Conservation (phyloP, 2,797 vertebrate genomes). For the Pelochelys cantorii region DNA sequence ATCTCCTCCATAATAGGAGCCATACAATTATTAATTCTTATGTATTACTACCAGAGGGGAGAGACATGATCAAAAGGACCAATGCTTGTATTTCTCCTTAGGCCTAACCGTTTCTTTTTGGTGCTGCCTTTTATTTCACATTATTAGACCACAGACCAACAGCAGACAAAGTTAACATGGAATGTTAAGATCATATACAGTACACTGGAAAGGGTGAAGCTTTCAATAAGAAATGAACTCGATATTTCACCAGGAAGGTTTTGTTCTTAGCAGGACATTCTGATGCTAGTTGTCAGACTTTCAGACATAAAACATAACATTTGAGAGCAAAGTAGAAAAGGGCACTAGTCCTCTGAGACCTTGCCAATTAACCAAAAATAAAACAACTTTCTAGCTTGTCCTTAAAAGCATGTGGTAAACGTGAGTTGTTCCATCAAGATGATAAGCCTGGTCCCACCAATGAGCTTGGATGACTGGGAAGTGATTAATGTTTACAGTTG, state of each 20-base stretch:
- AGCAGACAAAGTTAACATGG: neutral
- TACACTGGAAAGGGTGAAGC: slow-evolving; percentile 39
- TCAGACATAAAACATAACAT: slow-evolving; percentile 21
- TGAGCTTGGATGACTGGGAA: slow-evolving; percentile 17
- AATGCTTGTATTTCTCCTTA: neutral
- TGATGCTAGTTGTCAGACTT: slow-evolving; percentile 34
- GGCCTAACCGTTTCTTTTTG: neutral
- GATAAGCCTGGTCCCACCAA: neutral
- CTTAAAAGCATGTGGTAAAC: slow-evolving; percentile 28
- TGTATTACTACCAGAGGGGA: neutral
- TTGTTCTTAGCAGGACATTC: slow-evolving; percentile 55
- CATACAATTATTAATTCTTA: neutral
- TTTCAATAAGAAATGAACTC: slow-evolving; percentile 56
- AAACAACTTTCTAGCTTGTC: slow-evolving; percentile 13
- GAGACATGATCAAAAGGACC: neutral
- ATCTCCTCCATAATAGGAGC: neutral
- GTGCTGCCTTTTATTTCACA: neutral
- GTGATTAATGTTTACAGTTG: neutral
- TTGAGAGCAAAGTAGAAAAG: slow-evolving; percentile 53
- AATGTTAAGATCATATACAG: neutral
- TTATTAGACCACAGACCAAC: slow-evolving; percentile 5
- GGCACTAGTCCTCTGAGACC: slow-evolving; percentile 24
- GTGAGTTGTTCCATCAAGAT: slow-evolving; percentile 29
- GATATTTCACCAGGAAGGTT: slow-evolving; percentile 57
- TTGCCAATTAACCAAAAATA: slow-evolving; percentile 30